Base-by-base conservation (phyloP, 2,888 invertebrate genomes). In the Caprella mutica region DNA sequence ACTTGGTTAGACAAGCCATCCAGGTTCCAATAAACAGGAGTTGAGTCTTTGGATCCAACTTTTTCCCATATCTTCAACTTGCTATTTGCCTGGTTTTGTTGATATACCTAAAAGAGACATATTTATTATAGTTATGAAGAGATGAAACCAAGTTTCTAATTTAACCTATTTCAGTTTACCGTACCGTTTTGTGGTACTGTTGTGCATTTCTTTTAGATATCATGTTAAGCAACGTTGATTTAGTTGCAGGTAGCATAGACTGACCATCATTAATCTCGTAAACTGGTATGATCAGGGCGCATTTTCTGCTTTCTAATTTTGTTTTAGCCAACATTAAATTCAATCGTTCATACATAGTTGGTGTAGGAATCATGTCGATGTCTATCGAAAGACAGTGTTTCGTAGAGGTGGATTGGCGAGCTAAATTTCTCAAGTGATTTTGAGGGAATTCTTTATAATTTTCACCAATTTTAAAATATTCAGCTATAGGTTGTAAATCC, bases 401-500 rank as follows among this genome's bases (percentile, higher is more conserved):
- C 3, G 68, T 65, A 3, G 64, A 65, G 27, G 68, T 68, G 6
- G 65, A 60, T 5, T 61, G 55, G 1, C 67, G 48, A 0, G 69
- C 69, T 9, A 68, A 58, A 46, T 69, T 69, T 40, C 69, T 55
- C 59, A 69, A 12, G 30, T 67, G 66, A 39, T 69, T 69, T 38
- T 69, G 69, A 6, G 69, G 69, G 26, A 68, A 69, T 0, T 66
- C 58, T 1, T n/a, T n/a, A n/a, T n/a, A n/a, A n/a, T n/a, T n/a
- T n/a, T n/a, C n/a, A n/a, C n/a, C n/a, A n/a, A n/a, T n/a, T n/a
- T n/a, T n/a, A n/a, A n/a, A n/a, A n/a, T n/a, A n/a, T n/a, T n/a
- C n/a, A n/a, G n/a, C n/a, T n/a, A n/a, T n/a, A n/a, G n/a, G n/a
- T n/a, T n/a, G n/a, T n/a, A n/a, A n/a, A n/a, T n/a, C n/a, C n/a